Evolutionary conservation across 2,797 vertebrate genomes (phyloP).

Genomic region (Cuniculus paca): DNA sequence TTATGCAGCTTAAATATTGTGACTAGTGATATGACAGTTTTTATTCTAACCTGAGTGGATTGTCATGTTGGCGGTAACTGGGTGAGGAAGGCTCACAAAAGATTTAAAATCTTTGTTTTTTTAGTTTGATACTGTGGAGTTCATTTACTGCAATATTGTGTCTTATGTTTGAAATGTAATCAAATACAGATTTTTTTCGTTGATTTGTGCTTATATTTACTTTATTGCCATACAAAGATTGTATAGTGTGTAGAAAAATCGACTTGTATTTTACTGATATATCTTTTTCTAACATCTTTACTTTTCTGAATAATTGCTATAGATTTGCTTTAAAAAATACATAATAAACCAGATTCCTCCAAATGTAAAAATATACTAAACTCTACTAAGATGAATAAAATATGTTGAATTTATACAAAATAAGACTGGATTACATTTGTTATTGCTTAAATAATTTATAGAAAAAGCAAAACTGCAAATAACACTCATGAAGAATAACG

Average conservation of each 20-base stretch:
- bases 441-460: constrained; percentile 70
- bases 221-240: constrained; percentile 44
- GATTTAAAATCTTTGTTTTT: neutral
- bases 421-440: constrained; percentile 66
- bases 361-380: neutral
- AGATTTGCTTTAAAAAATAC: constrained; percentile 64
- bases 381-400: constrained; percentile 62
- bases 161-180: constrained; percentile 41
- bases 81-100: neutral
- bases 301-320: constrained; percentile 63
- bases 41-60: constrained; percentile 64
- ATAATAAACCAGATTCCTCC: neutral
- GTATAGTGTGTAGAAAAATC: neutral
- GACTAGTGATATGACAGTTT: constrained; percentile 73
- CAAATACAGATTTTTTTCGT: constrained; percentile 20
- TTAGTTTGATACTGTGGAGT: neutral
- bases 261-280: constrained; percentile 46
- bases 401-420: constrained; percentile 67
- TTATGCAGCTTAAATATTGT: constrained; percentile 63
- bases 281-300: constrained; percentile 65
- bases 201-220: constrained; percentile 65
- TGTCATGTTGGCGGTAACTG: constrained; percentile 47
- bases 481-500: constrained; percentile 28
- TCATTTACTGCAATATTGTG: constrained; percentile 61
- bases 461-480: constrained; percentile 55